These are phyloP conservation scores for Thymelicus sylvestris DNA, from an alignment of 2,888 invertebrate species.

Conservation along the genomic window DNA sequence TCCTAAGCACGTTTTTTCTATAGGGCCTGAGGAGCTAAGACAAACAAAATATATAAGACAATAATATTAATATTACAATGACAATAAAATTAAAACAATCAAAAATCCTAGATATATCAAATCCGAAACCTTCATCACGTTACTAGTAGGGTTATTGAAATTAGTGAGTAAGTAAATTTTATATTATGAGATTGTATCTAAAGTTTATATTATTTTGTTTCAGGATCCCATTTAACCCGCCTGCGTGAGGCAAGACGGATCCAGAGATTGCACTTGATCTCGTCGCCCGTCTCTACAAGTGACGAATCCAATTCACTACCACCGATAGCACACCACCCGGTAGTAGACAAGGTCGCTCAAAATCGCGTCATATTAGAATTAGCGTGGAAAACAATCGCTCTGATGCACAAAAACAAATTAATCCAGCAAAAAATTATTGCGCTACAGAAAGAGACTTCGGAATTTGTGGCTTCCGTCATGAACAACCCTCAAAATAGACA, in stretches of 20 bases:
- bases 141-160: too few species aligned
- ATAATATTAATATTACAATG: too few species aligned
- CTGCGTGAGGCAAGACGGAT: slow-evolving; percentile 70
- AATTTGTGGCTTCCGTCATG: slow-evolving; percentile 85
- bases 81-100: too few species aligned
- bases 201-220: slow-evolving; percentile 48
- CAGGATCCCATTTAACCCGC: slow-evolving; percentile 67
- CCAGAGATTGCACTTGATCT: slow-evolving; percentile 60
- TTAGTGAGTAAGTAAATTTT: not conserved
- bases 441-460: slow-evolving; percentile 86
- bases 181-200: not conserved
- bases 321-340: slow-evolving; percentile 40
- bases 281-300: slow-evolving; percentile 49
- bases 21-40: too few species aligned
- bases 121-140: too few species aligned
- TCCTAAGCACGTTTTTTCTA: too few species aligned
- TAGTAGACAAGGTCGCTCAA: slow-evolving; percentile 62
- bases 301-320: slow-evolving; percentile 44
- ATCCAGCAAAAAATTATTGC: slow-evolving; percentile 86
- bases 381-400: slow-evolving; percentile 86
- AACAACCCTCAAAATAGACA: slow-evolving; percentile 77
- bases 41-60: too few species aligned
- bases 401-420: slow-evolving; percentile 86
- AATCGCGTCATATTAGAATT: slow-evolving; percentile 84
- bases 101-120: too few species aligned